Base-by-base conservation (phyloP, 2,113 vertebrate species). In the Alaudala cheleensis region DNA sequence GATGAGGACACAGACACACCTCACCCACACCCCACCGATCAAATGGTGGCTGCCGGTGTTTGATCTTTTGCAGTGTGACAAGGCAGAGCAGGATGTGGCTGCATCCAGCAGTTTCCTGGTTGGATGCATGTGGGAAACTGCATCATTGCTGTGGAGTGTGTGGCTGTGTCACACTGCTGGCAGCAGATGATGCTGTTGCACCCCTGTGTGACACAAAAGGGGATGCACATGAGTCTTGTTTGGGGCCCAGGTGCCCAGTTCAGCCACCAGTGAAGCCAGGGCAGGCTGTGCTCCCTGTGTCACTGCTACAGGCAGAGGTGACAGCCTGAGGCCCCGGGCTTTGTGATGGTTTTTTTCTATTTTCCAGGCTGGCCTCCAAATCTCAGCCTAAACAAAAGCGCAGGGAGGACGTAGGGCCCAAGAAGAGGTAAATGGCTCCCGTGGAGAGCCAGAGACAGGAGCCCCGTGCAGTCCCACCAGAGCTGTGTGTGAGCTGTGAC, bases 321-420 rank as follows among this genome's bases (percentile, higher is more conserved):
- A 44, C 64, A 83, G 64, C 58, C 64, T 3, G 20, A 74, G 26
- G 23, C 9, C 13, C 21, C 0, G 0, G 44, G 76, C 85, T 88
- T 86, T 4, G 16, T 96, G 77, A 97, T 1, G 21, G 44, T 84
- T 95, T 60, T 97, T 98, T 98, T 98, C 98, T 98, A 97, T 98
- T 94, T 99, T 99, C 96, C 99, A 99, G 99, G 98, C 98, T 93
- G 96, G 84, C 97, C 93, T 79, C 97, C 97, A 98, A 98, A 97
- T 95, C 97, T 97, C 97, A 97, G 97, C 88, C 97, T 98, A 99
- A 99, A 98, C 97, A 97, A 98, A 98, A 98, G 71, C 96, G 61
- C 98, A 98, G 97, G 98, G 98, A 97, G 95, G 97, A 95, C 88
- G 8, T 98, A 91, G 98, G 97, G 95, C 90, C 95, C 81, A 71